Percentiles rank a stretch among this genome's conserved stretches.
These are phyloP conservation scores for Chrysotoxum bicinctum DNA, from an alignment of 2,888 invertebrate species.

Conservation along the genomic window DNA sequence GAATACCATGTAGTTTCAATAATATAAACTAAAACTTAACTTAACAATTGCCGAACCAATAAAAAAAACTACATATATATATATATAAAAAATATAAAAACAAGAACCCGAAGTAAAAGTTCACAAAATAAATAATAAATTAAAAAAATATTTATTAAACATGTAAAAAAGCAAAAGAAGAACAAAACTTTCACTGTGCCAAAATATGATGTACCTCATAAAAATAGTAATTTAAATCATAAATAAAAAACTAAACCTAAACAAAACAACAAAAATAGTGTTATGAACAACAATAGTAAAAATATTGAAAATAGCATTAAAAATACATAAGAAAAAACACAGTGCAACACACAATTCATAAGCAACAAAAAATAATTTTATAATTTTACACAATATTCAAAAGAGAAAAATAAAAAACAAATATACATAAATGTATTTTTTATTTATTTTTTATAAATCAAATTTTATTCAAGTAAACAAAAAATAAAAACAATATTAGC, in stretches of 20 bases:
- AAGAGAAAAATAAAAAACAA: not conserved
- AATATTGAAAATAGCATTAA: constrained; percentile 59
- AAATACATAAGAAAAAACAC: constrained; percentile 57
- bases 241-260: constrained; percentile 20
- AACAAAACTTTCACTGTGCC: constrained; percentile 88
- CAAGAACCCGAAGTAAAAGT: constrained; percentile 44
- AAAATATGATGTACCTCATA: constrained; percentile 90
- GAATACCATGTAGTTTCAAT: constrained; percentile 72
- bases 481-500: not conserved
- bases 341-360: constrained; percentile 64
- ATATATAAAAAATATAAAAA: not conserved
- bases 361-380: constrained; percentile 11
- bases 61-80: constrained; percentile 19
- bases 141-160: constrained; percentile 36
- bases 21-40: constrained; percentile 57
- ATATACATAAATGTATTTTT: constrained; percentile 46
- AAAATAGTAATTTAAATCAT: constrained; percentile 75
- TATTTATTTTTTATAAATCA: constrained; percentile 61
- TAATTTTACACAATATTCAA: constrained; percentile 48
- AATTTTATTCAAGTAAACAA: constrained; percentile 47
- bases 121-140: constrained; percentile 57
- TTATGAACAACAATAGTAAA: constrained; percentile 59
- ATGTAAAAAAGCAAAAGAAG: constrained; percentile 82
- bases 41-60: constrained; percentile 73
- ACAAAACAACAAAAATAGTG: constrained; percentile 35